Base-by-base conservation (phyloP, 2,888 invertebrate genomes). In the Drosophila glabriapex region DNA sequence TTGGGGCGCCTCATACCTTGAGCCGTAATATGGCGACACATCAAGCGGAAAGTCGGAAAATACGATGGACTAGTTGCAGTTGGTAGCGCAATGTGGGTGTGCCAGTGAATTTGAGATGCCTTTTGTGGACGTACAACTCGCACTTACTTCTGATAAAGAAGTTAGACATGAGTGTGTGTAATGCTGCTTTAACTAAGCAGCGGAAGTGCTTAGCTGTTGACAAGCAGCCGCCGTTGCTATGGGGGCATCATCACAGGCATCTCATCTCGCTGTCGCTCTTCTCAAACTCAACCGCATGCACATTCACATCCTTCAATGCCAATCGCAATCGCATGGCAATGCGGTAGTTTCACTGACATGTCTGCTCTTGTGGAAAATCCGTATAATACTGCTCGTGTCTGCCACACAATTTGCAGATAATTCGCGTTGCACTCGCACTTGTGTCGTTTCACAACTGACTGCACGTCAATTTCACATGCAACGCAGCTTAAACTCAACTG, bases 351-450 rank as follows among this genome's bases (percentile, higher is more conserved):
- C 67, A 69, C 43, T 73, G 70, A 67, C 68, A 62, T 75, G 85
- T 69, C 77, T 72, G 85, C 72, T 90, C 75, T 85, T 80, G 89
- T 73, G 85, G 90, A 88, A 85, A 90, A 88, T 85, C 66, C 80
- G 41, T 60, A 50, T 35, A 55, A 39, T 56, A 50, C 39, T 52
- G 61, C 68, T 52, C 54, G 70, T 75, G 66, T 70, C 70, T 68
- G 84, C 58, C 68, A 67, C 72, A 79, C 72, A 83, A 79, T 78
- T 80, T 68, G 63, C 64, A 61, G 75, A 79, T 79, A 76, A 76
- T 74, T 74, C 65, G 76, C 63, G 56, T 53, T 59, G 68, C 76
- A 80, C 62, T 79, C 54, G 41, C 61, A 53, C 43, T n/a, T 55
- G 37, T 50, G 37, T 67, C 67, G 60, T 43, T 60, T 72, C 41